phyloP scores from a whole-genome alignment of 2,797 vertebrate genomes.

The Myotis vivesi region DNA sequence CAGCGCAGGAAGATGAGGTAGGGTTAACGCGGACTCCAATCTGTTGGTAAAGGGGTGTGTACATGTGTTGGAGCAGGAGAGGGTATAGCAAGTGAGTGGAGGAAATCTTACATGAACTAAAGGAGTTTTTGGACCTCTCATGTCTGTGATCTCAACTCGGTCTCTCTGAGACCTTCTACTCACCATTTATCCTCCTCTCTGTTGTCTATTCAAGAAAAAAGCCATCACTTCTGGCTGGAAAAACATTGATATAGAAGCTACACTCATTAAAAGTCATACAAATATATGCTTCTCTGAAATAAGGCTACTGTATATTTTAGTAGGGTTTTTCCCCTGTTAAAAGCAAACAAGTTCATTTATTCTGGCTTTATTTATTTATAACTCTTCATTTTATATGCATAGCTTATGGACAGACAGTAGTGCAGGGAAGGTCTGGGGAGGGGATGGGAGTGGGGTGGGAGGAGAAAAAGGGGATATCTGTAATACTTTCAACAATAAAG shows the following conservation, averaged over 20 bases:
- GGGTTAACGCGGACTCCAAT: not conserved
- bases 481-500: too few species aligned
- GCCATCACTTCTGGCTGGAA: not conserved
- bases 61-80: not conserved
- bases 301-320: slow-evolving; percentile 13
- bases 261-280: not conserved
- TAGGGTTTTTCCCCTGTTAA: not conserved
- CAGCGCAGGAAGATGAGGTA: not conserved
- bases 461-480: too few species aligned
- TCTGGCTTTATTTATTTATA: slow-evolving; percentile 35
- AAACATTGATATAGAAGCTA: not conserved
- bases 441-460: too few species aligned
- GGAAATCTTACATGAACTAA: not conserved
- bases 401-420: too few species aligned
- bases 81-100: not conserved
- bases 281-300: not conserved
- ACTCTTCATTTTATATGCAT: not conserved
- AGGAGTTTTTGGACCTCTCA: not conserved
- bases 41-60: not conserved
- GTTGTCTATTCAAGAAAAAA: slow-evolving; percentile 14
- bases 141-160: not conserved
- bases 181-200: not conserved
- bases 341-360: not conserved
- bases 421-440: too few species aligned
- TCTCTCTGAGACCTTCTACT: not conserved